Evolutionary conservation across 1,140 invertebrate species (phyloP).

Genomic region (Temnothorax nylanderi): DNA sequence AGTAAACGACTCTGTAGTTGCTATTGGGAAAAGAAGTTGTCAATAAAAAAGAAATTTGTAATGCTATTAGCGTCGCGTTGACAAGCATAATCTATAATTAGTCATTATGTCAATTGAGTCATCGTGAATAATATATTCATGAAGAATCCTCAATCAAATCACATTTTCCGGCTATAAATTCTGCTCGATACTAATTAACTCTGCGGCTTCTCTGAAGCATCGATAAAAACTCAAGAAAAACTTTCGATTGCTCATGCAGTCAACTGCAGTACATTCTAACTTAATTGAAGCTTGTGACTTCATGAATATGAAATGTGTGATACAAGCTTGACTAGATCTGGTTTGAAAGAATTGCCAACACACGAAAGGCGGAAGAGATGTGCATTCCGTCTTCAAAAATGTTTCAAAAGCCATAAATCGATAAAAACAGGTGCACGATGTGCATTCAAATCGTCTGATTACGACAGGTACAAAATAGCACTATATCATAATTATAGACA

Average conservation of each 20-base stretch:
- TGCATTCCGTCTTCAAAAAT: not conserved
- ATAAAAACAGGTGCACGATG: not conserved
- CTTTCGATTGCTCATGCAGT: slow-evolving; percentile 37
- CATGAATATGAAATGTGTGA: slow-evolving; percentile 42
- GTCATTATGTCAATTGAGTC: not conserved
- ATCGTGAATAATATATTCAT: not conserved
- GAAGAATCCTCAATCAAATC: not conserved
- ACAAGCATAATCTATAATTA: slow-evolving; percentile 6
- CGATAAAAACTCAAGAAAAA: slow-evolving; percentile 27
- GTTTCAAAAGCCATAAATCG: slow-evolving; percentile 1
- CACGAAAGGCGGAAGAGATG: not conserved
- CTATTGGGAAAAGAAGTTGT: not conserved
- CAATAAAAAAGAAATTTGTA: not conserved
- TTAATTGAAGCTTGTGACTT: slow-evolving; percentile 44
- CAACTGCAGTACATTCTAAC: slow-evolving; percentile 51
- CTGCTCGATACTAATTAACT: not conserved
- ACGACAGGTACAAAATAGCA: not conserved
- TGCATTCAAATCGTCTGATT: slow-evolving; percentile 33
- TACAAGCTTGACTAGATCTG: slow-evolving; percentile 1
- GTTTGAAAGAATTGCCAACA: not conserved
- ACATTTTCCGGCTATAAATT: slow-evolving; percentile 25
- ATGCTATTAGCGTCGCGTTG: not conserved
- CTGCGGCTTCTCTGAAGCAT: not conserved
- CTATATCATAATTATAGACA: slow-evolving; percentile 1
- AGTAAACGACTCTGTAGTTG: not conserved